phyloP scores from a whole-genome alignment of 1,140 invertebrate species.

The Pogonognathellus flavescens region DNA sequence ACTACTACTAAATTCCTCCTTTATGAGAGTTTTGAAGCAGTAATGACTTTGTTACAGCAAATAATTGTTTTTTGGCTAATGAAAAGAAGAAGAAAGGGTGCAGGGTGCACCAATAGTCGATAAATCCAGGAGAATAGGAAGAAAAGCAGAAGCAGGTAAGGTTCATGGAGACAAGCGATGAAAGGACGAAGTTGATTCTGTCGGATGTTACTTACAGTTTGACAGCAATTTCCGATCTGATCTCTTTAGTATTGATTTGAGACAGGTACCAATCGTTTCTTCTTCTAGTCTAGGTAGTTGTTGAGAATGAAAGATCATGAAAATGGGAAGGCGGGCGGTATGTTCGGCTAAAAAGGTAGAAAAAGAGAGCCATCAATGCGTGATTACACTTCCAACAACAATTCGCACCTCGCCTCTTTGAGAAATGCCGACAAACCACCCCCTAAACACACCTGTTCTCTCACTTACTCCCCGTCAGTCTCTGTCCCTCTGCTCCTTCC shows the following conservation, averaged over 20 bases:
- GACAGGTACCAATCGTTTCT: not conserved
- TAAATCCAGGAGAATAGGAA: not conserved
- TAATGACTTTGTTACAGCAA: not conserved
- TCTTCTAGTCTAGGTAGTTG: constrained; percentile 15
- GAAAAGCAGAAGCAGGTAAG: not conserved
- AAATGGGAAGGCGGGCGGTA: constrained; percentile 63
- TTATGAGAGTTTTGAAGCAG: not conserved
- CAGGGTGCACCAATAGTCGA: not conserved
- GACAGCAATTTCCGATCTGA: constrained; percentile 60
- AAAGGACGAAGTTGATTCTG: not conserved
- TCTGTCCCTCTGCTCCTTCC: constrained; percentile 6
- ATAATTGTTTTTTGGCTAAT: constrained; percentile 11
- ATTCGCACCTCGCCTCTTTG: constrained; percentile 68
- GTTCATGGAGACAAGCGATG: constrained; percentile 25
- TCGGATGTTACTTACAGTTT: constrained; percentile 2
- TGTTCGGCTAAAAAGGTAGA: constrained; percentile 59
- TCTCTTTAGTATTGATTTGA: constrained; percentile 63
- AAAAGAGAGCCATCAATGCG: constrained; percentile 68
- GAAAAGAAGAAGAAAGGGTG: not conserved
- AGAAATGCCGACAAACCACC: constrained; percentile 67
- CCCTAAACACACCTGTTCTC: constrained; percentile 66
- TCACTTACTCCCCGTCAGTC: constrained; percentile 37
- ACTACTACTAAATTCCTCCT: too few relatives aligned
- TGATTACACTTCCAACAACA: constrained; percentile 68
- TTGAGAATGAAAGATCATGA: constrained; percentile 51